Evolutionary conservation across 2,113 vertebrate species (phyloP), one percentile per base, ranked within the genome.

Genomic region (Bombycilla garrulus): DNA sequence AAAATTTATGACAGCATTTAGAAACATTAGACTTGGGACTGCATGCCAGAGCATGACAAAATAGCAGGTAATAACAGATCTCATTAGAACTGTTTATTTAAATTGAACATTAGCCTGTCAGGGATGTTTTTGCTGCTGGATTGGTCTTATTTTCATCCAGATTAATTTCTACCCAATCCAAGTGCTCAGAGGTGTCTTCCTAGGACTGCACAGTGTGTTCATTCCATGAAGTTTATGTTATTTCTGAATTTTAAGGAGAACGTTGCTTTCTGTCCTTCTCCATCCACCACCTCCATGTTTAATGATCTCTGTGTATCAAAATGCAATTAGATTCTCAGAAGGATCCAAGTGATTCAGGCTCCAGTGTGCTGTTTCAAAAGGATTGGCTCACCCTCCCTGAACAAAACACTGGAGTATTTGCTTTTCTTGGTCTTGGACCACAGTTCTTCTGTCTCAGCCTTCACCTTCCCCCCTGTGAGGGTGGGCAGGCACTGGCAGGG

Each of bases 31-130:
- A 93, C 95, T 93, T 79, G 72, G 67, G 84, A 96, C 89, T 92
- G 93, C 97, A 9, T 97, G 97, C 93, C 95, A 93, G 87, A 96
- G 96, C 97, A 96, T 88, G 97, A 96, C 94, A 94, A 85, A 96
- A 95, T 95, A 94, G 91, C 95, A 92, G 97, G 94, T 96, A 98
- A 97, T 96, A 97, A 97, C 96, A 98, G 97, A 97, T 97, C 96
- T 98, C 96, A 97, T 97, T 97, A 98, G 96, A 84, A 29, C 79
- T 97, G 97, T 97, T 98, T 98, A 98, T 97, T 98, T 97, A 97
- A 97, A 97, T 97, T 90, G 91, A 97, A 96, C 88, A 97, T 97
- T 97, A 98, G 95, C 89, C 97, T 96, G 96, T 95, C 96, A 98
- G 72, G 86, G 96, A 87, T 95, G 78, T 95, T 97, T 97, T 97